Base-by-base conservation (phyloP, 2,888 invertebrate species). In the Neoscelio sp. region DNA sequence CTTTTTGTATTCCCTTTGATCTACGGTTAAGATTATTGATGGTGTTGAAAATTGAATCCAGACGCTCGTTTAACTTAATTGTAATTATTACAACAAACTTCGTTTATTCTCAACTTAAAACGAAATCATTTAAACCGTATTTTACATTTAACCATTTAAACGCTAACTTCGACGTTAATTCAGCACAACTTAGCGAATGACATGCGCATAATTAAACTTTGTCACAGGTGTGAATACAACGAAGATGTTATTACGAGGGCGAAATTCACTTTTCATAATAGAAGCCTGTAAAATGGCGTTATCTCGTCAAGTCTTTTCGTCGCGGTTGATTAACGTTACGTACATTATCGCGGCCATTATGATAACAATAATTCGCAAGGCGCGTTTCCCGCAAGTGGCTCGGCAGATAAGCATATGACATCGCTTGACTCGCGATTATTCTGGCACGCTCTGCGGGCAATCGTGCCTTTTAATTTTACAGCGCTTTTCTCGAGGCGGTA, bases 391-490 rank as follows among this genome's bases (percentile, higher is more conserved):
- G 44, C 64, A 28, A 67, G 70, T 60, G 35, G 67, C 18, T 26
- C 50, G 40, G 17, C 12, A 68, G 78, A 78, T 73, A 78, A 78
- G 73, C 67, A 30, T 50, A 23, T 62, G 78, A 68, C 78, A 73
- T 73, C 67, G 60, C 73, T 73, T 73, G 68, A 78, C 68, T 78
- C 68, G 68, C 62, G 67, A 78, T 73, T 64, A 62, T 42, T 23
- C 48, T 13, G 26, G 18, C 33, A 28, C 58, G 38, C 48, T 42
- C 42, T 26, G 56, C 40, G 33, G 7, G 46, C 58, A 42, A 65
- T 60, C 12, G 65, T 44, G 60, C 23, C 44, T 48, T 78, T 62
- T 54, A 67, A 78, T 73, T 78, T 67, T 46, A 28, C 33, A 38
- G 44, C 46, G 42, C 77, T 73, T 73, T 78, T 65, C 62, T 54